Evolutionary conservation across 2,888 invertebrate genomes (phyloP), one percentile per base, ranked within the genome.

Genomic region (Lapara coniferarum): DNA sequence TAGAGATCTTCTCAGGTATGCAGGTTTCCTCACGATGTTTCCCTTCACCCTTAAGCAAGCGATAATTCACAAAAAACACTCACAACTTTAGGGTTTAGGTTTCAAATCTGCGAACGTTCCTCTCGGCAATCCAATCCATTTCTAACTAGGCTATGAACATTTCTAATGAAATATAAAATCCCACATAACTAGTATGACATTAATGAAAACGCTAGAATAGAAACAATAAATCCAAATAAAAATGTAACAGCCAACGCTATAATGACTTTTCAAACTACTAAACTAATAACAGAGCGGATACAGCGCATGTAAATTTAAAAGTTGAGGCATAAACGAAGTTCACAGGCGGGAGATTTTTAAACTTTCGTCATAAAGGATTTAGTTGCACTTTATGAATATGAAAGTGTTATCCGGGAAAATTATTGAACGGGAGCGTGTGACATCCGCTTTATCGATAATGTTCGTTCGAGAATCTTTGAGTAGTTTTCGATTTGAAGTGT

Each of bases 291-390:
- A 13, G 49, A 83, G 83, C 80, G 78, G 77, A 81, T 81, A 77
- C 81, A 78, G 49, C 12, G 76, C 78, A 78, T 78, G 74, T 71
- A 79, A 85, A 84, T 81, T 84, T 82, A 74, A 63, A 63, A 19
- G 46, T 63, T 46, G 59, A 49, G 46, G 46, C 63, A 46, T 63
- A 49, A 63, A 19, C 46, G 63, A 46, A 49, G 49, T 63, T 63
- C 46, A 63, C 49, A 63, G 73, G 71, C 71, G 75, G 73, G 81
- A 88, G 87, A 90, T 91, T 91, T 88, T 88, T 84, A 89, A 91
- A 91, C 85, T 91, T 91, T 85, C 78, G 81, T 87, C 86, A 88
- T 90, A 89, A 90, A 90, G 87, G 86, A 89, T 89, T 87, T 84
- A 82, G 85, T 85, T 82, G 84, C 84, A 81, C 78, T 86, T 86